Evolutionary conservation across 2,888 invertebrate genomes (phyloP), one percentile per base, ranked within the genome.

Genomic region (Allolobophora icterica): DNA sequence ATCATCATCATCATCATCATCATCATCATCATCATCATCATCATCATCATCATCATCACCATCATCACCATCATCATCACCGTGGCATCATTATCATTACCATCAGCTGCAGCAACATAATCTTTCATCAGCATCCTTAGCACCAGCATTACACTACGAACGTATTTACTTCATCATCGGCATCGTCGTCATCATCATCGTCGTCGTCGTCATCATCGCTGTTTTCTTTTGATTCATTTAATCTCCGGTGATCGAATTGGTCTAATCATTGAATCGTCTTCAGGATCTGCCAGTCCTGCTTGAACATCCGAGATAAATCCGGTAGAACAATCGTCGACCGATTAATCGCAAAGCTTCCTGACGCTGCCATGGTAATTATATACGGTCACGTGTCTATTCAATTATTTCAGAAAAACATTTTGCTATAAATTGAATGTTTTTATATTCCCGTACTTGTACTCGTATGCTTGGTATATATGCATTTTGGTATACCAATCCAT

Each of bases 271-370:
- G 30, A 11, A n/a, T n/a, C 17, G 0, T 71, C 71, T 71, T 71
- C 91, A 91, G 91, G 34, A 91, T 52, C n/a, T 91, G 91, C n/a
- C 91, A 91, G 38, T 38, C 89, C n/a, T 89, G 92, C 58, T 91
- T 93, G 91, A 90, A 83, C 58, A 92, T 93, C 19, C 45, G 92
- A 19, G 93, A 94, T 87, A 21, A 83, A 4, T 90, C 91, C 33
- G 93, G 93, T 5, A 89, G 90, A 83, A 93, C 93, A 30, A 92
- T 93, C 33, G 40, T 94, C 89, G 93, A 94, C 90, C 91, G 92
- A 83, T 92, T 93, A 30, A 93, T 93, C 30, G 93, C 91, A 33
- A 91, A 93, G 87, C 91, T 93, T 34, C 93, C 93, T 0, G 93
- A 93, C 24, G 93, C 92, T 24, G 93, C 93, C 33, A 89, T 92